These are phyloP conservation scores for Carapus acus DNA, from an alignment of 2,797 vertebrate genomes.

Conservation along the genomic window DNA sequence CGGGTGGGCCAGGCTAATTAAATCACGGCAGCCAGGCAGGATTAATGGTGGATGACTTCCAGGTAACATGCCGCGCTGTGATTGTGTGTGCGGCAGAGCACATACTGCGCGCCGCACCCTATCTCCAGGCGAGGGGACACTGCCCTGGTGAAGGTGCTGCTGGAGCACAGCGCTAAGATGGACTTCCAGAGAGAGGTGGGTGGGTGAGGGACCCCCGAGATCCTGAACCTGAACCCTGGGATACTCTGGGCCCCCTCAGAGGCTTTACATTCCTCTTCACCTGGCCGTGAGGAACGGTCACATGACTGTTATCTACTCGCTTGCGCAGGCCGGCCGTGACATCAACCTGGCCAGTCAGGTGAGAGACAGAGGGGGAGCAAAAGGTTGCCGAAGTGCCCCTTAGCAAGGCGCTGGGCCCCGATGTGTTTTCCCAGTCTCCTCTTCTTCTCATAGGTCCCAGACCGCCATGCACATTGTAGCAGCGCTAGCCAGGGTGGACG, in stretches of 20 bases:
- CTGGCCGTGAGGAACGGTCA: conserved; percentile 79
- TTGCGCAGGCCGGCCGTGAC: conserved; percentile 75
- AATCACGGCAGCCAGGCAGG: background rate
- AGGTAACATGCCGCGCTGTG: no score
- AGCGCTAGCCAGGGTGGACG: conserved; percentile 80
- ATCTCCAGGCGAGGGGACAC: conserved; percentile 74
- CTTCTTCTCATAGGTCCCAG: conserved; percentile 75
- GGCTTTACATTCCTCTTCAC: conserved; percentile 78
- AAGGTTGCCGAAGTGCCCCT: no score
- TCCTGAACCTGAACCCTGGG: background rate
- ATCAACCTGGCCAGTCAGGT: conserved; percentile 76
- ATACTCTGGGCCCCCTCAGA: conserved; percentile 63
- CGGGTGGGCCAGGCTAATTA: background rate
- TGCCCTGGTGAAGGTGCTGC: conserved; percentile 76
- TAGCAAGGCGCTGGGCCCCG: no score
- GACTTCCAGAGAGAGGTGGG: conserved; percentile 73
- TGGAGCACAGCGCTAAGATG: conserved; percentile 66
- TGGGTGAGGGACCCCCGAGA: background rate
- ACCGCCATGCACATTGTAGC: conserved; percentile 82
- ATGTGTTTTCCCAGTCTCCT: background rate
- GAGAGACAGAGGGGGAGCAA: background rate
- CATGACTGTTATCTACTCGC: conserved; percentile 70
- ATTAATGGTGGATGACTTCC: no score
- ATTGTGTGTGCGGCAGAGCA: conserved; percentile 57
- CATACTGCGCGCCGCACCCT: conserved; percentile 69